Conservation (phyloP, 2,888 invertebrate genomes). For the Phortica magna region DNA sequence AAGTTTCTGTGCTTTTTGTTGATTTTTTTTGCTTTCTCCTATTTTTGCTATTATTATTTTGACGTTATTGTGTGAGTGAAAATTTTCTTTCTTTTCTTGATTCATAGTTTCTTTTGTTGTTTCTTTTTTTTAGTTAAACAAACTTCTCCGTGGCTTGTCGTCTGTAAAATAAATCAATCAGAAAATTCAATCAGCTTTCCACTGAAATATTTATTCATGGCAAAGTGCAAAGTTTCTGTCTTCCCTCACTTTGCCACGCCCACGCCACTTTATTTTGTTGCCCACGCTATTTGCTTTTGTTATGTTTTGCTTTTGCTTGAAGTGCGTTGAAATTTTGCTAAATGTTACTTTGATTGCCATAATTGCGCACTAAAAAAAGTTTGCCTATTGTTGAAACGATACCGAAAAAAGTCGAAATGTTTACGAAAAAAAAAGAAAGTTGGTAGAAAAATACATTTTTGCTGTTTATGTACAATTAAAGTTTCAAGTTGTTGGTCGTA, state of each 20-base stretch:
- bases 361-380: constrained; percentile 27
- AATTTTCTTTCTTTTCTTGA: not conserved
- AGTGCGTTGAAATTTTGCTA: constrained; percentile 41
- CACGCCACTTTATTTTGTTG: not conserved
- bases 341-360: constrained; percentile 30
- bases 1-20: not conserved
- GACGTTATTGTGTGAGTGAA: not conserved
- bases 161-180: constrained; percentile 48
- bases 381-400: constrained; percentile 11
- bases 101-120: constrained; percentile 26
- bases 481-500: constrained; percentile 17
- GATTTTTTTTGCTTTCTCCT: not conserved
- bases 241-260: not conserved
- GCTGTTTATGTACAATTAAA: constrained; percentile 19
- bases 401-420: not conserved
- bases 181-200: constrained; percentile 48
- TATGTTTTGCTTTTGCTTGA: constrained; percentile 18
- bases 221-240: constrained; percentile 18
- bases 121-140: constrained; percentile 30
- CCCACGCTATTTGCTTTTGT: not conserved
- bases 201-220: constrained; percentile 39
- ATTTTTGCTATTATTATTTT: constrained; percentile 3
- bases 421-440: not conserved
- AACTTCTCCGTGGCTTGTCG: constrained; percentile 26
- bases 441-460: not conserved